Evolutionary conservation across 2,113 vertebrate genomes (phyloP).

Genomic region (Cyphomyrus discorhynchus): DNA sequence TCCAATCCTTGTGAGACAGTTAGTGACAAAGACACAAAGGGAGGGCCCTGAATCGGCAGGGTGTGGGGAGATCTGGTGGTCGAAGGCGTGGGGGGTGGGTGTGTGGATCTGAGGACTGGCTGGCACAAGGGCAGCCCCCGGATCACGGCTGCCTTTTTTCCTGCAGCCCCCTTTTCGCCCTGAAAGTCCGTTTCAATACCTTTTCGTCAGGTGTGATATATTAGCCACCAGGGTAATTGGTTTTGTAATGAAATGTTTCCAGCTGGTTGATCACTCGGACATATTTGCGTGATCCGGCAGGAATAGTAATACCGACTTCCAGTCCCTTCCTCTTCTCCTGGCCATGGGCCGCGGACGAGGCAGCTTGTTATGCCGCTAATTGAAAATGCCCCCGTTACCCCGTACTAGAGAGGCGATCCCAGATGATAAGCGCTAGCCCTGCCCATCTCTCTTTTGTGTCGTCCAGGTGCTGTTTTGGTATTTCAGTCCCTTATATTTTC

Average conservation of each 20-base stretch:
- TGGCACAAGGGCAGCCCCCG: not conserved
- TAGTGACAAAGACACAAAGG: slow-evolving; percentile 46
- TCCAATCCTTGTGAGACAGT: slow-evolving; percentile 51
- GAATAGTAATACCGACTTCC: slow-evolving; percentile 55
- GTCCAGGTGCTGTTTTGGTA: not conserved
- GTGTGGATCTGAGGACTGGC: not conserved
- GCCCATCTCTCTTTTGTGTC: slow-evolving; percentile 15
- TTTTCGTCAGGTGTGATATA: slow-evolving; percentile 57
- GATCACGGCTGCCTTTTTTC: slow-evolving; percentile 1
- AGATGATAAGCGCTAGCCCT: not conserved
- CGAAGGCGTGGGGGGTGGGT: too few relatives aligned
- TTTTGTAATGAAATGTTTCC: slow-evolving; percentile 72
- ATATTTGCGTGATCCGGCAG: slow-evolving; percentile 52
- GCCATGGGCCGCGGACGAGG: not conserved
- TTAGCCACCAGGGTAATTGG: slow-evolving; percentile 59
- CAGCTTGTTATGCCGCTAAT: slow-evolving; percentile 36
- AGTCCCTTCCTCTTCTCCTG: slow-evolving; percentile 17
- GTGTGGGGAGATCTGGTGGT: not conserved
- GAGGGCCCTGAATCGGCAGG: slow-evolving; percentile 11
- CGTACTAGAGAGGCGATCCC: not conserved
- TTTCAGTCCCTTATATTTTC: not conserved
- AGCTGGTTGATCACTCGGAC: slow-evolving; percentile 59
- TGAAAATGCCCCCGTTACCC: slow-evolving; percentile 31
- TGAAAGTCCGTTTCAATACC: slow-evolving; percentile 41
- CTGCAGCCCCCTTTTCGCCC: slow-evolving; percentile 27